Evolutionary conservation across 2,113 vertebrate species (phyloP).

Genomic region (Corydoras sp.): DNA sequence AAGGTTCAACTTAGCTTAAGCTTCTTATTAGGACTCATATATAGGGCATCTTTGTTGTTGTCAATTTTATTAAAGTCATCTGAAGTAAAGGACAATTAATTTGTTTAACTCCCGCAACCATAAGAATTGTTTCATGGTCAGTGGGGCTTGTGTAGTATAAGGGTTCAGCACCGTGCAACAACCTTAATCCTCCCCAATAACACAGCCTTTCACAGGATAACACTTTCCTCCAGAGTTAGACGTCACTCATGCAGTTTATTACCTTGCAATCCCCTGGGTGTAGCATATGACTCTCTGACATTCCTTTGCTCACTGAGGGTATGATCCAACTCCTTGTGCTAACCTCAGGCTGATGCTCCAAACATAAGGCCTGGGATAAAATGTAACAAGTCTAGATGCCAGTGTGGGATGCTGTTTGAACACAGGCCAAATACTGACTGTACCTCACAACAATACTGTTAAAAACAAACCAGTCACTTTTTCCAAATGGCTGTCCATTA

Average conservation of each 20-base stretch:
- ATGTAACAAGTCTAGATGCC: background rate
- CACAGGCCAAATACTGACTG: background rate
- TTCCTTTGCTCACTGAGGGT: conserved; percentile 14
- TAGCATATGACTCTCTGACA: conserved; percentile 13
- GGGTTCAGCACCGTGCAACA: conserved; percentile 44
- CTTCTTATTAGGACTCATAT: too few relatives aligned
- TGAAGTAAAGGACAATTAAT: conserved; percentile 27
- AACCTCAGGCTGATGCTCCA: conserved; percentile 18
- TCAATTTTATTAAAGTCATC: conserved; percentile 53
- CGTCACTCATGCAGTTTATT: conserved; percentile 24
- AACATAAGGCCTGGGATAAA: background rate
- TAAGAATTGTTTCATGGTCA: conserved; percentile 45
- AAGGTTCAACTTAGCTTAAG: too few relatives aligned
- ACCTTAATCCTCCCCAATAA: conserved; percentile 49
- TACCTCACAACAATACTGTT: background rate
- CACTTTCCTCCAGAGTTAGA: conserved; percentile 29
- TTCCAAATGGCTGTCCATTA: background rate
- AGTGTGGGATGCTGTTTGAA: background rate
- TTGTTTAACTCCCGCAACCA: conserved; percentile 49
- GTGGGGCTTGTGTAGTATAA: conserved; percentile 47
- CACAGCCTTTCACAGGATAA: conserved; percentile 44
- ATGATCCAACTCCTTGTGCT: conserved; percentile 1
- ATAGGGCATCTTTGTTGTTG: conserved; percentile 44
- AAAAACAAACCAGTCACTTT: too few relatives aligned
- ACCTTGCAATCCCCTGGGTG: conserved; percentile 6